phyloP scores from a whole-genome alignment of 2,113 vertebrate genomes.

The Panthera uncia region DNA sequence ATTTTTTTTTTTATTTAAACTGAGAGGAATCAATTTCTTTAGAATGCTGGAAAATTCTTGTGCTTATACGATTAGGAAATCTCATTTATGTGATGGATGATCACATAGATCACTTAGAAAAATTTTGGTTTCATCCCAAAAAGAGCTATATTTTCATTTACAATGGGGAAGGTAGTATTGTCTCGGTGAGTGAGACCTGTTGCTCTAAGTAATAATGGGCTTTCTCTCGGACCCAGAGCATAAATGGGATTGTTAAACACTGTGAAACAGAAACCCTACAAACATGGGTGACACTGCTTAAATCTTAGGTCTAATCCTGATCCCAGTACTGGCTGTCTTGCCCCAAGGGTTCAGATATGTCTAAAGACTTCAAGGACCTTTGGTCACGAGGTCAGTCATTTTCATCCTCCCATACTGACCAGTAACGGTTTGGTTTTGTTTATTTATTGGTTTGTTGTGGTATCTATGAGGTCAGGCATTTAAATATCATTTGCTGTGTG shows the following conservation, averaged over 20 bases:
- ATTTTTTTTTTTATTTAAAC: constrained; percentile 66
- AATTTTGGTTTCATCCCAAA: constrained; percentile 51
- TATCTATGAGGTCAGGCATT: background rate
- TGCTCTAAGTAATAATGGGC: background rate
- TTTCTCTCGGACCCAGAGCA: background rate
- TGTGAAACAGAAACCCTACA: background rate
- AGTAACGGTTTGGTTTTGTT: background rate
- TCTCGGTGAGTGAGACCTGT: background rate
- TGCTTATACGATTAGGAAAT: constrained; percentile 62
- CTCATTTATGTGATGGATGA: constrained; percentile 66
- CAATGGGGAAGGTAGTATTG: background rate
- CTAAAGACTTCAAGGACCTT: background rate
- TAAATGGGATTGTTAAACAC: background rate
- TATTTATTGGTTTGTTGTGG: background rate
- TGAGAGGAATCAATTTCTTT: constrained; percentile 63
- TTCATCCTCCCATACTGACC: background rate
- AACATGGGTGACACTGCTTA: background rate
- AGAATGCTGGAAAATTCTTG: constrained; percentile 55
- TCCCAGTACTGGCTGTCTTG: background rate
- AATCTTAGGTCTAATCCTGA: background rate
- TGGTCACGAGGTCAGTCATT: background rate
- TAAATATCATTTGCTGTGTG: background rate
- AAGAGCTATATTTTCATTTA: constrained; percentile 46
- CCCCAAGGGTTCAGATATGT: background rate
- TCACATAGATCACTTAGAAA: background rate